Base-by-base conservation (phyloP, 2,888 invertebrate genomes). In the Agrilus cyanescens region DNA sequence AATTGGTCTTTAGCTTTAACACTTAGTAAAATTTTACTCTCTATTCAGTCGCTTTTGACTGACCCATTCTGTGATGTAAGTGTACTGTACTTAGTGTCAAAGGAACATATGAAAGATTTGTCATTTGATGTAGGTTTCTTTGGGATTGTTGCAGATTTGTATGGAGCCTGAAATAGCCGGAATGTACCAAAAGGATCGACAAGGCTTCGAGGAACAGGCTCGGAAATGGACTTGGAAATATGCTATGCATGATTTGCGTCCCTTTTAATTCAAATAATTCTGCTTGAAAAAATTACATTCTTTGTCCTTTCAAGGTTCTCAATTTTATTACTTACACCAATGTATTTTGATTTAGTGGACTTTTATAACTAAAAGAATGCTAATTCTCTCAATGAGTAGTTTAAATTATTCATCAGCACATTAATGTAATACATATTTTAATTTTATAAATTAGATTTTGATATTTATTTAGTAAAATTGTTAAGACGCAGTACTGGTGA, bases 1-100 rank as follows among this genome's bases (percentile, higher is more conserved):
- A 95, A 95, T 69, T 95, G 94, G 94, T 90, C 90, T n/a, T 70
- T 93, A 47, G 93, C 91, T 1, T 70, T 94, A 49, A 93, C 93
- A 33, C 82, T 94, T 59, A 85, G 87, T 51, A 94, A 89, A 63
- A 81, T 90, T 45, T 75, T 90, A 53, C 80, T 90, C 46, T 89
- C 88, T 40, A 83, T 90, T 49, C 89, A 90, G 70, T 88, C 87
- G 56, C 70, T 90, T 46, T 74, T 90, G 44, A 90, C 89, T 0
- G 94, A 94, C 69, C 91, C 93, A 0, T 91, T 84, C 58, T 87
- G 87, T 54, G 78, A 83, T 61, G 85, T 85, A 53, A 71, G 72
- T 70, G 33, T 32, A 25, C 10, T 25, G 10, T 25, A 25, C 25
- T 25, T 25, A 25, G 25, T 25, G 25, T 25, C 25, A 25, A 25